Base-by-base conservation (phyloP, 2,888 invertebrate species). In the Standfussiana lucernea region DNA sequence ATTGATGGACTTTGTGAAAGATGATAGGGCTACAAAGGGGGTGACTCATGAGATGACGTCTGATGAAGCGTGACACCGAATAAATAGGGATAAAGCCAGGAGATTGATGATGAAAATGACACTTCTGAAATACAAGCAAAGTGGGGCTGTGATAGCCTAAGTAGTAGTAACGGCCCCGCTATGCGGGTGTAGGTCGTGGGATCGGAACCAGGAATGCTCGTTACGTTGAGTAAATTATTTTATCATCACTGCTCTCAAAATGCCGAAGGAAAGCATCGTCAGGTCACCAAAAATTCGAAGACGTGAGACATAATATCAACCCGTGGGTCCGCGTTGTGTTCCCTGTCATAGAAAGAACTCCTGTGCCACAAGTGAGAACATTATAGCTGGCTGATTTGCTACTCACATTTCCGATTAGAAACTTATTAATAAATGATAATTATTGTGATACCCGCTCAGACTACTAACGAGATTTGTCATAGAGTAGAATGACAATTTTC, bases 351-450 rank as follows among this genome's bases (percentile, higher is more conserved):
- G 13, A 1, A 53, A 56, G 28, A 56, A 56, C 28, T 15, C 28
- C 56, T 56, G 28, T 53, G 13, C 10, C 24, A 24, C 11, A 21
- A 24, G 15, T 28, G 40, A 15, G n/a, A 8, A n/a, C 35, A 40
- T 40, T 40, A 64, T 40, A 37, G 28, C 7, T 28, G 3, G n/a
- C 40, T 40, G n/a, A 40, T 40, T 13, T 40, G 1, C 40, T 28
- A n/a, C 40, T n/a, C 42, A 59, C 8, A 65, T 37, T 84, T 84
- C 61, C 42, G 42, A 40, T 59, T 35, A 83, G 11, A 6, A 18
- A 40, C 32, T 76, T 47, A 40, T 72, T 69, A 50, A 42, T 70
- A 47, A 69, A 61, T 50, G 18, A 68, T 47, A 35, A 72, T 18
- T 21, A 45, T 53, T 59, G 6, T 42, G 35, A 64, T 3, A 32